Percentiles rank a stretch among this genome's conserved stretches.
phyloP scores from a whole-genome alignment of 2,113 vertebrate genomes.

The Chaenocephalus aceratus region DNA sequence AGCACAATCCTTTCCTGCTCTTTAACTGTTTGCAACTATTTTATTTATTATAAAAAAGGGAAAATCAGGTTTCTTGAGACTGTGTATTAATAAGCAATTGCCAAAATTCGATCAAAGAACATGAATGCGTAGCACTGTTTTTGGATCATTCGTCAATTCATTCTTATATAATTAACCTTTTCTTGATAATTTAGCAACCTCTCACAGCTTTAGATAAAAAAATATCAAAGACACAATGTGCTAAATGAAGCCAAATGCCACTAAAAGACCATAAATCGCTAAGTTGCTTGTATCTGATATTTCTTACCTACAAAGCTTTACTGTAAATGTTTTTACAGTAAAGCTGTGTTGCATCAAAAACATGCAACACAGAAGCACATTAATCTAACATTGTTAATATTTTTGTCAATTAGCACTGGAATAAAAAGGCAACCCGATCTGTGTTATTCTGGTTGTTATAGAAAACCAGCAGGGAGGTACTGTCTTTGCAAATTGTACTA shows the following conservation, averaged over 20 bases:
- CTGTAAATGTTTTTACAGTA: constrained; percentile 25
- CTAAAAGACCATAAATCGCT: too few relatives aligned
- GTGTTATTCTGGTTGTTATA: constrained; percentile 44
- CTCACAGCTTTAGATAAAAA: not conserved
- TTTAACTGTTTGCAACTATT: constrained; percentile 42
- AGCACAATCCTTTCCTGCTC: constrained; percentile 29
- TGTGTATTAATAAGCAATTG: constrained; percentile 52
- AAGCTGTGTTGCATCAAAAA: too few relatives aligned
- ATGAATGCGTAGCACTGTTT: constrained; percentile 22
- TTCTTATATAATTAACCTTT: constrained; percentile 6
- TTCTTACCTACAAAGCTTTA: constrained; percentile 40
- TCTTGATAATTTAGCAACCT: not conserved
- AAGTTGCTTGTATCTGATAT: not conserved
- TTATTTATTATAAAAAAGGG: constrained; percentile 67
- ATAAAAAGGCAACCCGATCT: constrained; percentile 51
- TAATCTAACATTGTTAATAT: constrained; percentile 44
- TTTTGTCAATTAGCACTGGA: constrained; percentile 55
- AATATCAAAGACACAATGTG: not conserved
- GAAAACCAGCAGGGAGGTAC: constrained; percentile 18
- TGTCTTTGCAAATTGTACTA: constrained; percentile 27
- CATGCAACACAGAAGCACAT: not conserved
- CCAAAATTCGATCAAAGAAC: constrained; percentile 64
- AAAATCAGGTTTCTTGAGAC: constrained; percentile 44
- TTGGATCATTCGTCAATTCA: not conserved
- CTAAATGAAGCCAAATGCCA: constrained; percentile 6